phyloP scores from a whole-genome alignment of 2,113 vertebrate genomes.

The Podarcis cretensis region DNA sequence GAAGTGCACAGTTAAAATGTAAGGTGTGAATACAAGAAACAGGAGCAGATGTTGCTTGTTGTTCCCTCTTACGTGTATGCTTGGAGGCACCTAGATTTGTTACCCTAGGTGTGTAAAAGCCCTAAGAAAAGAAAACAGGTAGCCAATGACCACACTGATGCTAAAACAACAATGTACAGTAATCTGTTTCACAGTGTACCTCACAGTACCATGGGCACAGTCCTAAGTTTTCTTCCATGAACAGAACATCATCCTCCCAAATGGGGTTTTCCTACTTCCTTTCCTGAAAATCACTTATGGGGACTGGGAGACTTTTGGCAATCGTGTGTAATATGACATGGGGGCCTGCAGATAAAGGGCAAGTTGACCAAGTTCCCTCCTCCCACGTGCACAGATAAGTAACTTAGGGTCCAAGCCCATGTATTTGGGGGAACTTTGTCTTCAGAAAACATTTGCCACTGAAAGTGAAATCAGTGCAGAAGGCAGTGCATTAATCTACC shows the following conservation, averaged over 20 bases:
- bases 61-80: neutral
- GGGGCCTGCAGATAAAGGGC: neutral
- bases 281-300: neutral
- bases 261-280: neutral
- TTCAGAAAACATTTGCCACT: slow-evolving; percentile 26
- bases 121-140: slow-evolving; percentile 38
- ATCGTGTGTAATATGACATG: neutral
- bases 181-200: neutral
- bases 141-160: slow-evolving; percentile 50
- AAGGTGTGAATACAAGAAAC: neutral
- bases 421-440: neutral
- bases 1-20: neutral
- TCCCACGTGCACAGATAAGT: neutral
- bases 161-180: slow-evolving; percentile 32
- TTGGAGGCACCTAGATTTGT: neutral
- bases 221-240: neutral
- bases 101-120: neutral
- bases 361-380: neutral
- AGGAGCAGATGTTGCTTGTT: neutral
- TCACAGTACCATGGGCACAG: no score
- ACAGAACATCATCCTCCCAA: neutral
- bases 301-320: neutral
- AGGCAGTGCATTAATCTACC: neutral
- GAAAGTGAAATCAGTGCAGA: neutral
- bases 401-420: neutral